Evolutionary conservation across 2,888 invertebrate genomes (phyloP).

Genomic region (Xylocampa areola): DNA sequence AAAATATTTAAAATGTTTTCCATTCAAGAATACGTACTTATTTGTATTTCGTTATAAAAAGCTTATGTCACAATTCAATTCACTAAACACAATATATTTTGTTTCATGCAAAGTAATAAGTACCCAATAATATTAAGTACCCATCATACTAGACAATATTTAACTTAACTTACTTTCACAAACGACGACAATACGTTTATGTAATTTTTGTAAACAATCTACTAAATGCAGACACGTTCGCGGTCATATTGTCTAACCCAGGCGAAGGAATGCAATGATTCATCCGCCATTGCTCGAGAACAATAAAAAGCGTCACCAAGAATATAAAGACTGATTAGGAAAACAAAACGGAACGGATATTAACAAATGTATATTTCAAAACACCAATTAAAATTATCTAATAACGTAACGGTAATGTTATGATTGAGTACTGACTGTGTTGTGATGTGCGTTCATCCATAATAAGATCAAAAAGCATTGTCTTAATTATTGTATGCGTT

Average conservation of each 20-base stretch:
- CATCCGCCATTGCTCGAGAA: slow-evolving; percentile 36
- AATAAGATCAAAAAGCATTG: slow-evolving; percentile 71
- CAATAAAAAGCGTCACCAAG: slow-evolving; percentile 38
- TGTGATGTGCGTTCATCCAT: slow-evolving; percentile 63
- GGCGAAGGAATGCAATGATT: slow-evolving; percentile 53
- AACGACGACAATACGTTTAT: slow-evolving; percentile 45
- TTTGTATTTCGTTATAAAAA: too few species aligned
- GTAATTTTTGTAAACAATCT: slow-evolving; percentile 46
- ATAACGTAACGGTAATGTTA: slow-evolving; percentile 45
- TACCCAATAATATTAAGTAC: too few species aligned
- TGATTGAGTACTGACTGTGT: slow-evolving; percentile 54
- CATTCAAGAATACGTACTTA: neutral
- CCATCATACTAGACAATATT: slow-evolving; percentile 21
- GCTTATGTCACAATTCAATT: neutral
- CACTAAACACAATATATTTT: neutral
- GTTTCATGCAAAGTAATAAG: neutral
- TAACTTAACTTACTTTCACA: slow-evolving; percentile 34
- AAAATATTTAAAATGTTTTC: neutral
- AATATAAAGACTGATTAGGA: slow-evolving; percentile 39
- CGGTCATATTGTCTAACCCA: slow-evolving; percentile 52
- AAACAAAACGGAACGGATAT: slow-evolving; percentile 36
- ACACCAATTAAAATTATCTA: slow-evolving; percentile 54
- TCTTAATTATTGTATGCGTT: slow-evolving; percentile 68
- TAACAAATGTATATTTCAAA: slow-evolving; percentile 40
- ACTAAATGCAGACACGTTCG: slow-evolving; percentile 41